Percentiles rank a stretch among this genome's conserved stretches.
phyloP scores from a whole-genome alignment of 1,140 invertebrate genomes.

The Sycophila sp. region DNA sequence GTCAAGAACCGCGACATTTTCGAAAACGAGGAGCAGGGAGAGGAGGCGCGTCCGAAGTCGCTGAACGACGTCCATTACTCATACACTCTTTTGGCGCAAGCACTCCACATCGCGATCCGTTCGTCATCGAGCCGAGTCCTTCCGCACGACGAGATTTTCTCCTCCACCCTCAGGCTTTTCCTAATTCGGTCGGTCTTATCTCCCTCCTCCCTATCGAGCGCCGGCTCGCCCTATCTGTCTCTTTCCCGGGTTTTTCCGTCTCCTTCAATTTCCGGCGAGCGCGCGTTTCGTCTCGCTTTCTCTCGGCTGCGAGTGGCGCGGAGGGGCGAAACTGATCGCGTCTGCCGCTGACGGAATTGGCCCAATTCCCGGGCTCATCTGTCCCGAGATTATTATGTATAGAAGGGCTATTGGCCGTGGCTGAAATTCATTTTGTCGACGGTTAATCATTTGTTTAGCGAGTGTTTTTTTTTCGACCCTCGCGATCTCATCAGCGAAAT shows the following conservation, averaged over 20 bases:
- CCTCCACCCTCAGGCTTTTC: neutral
- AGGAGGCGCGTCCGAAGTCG: no score
- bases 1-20: no score
- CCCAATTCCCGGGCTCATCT: slow-evolving; percentile 11
- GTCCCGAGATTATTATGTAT: neutral
- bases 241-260: neutral
- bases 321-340: neutral
- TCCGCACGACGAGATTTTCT: neutral
- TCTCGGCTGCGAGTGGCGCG: neutral
- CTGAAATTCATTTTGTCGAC: no score
- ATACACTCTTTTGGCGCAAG: slow-evolving; percentile 1
- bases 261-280: slow-evolving; percentile 22
- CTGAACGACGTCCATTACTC: slow-evolving; percentile 14
- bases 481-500: no score
- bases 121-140: slow-evolving; percentile 25
- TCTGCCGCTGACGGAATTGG: slow-evolving; percentile 1
- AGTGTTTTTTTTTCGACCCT: no score
- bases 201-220: neutral
- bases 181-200: slow-evolving; percentile 11
- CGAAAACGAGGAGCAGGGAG: no score
- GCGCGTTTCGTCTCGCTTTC: neutral
- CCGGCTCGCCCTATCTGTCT: neutral
- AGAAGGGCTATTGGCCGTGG: neutral
- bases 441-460: no score
- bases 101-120: no score